Evolutionary conservation across 2,113 vertebrate species (phyloP), one percentile per base, ranked within the genome.

Genomic region (Physeter macrocephalus): DNA sequence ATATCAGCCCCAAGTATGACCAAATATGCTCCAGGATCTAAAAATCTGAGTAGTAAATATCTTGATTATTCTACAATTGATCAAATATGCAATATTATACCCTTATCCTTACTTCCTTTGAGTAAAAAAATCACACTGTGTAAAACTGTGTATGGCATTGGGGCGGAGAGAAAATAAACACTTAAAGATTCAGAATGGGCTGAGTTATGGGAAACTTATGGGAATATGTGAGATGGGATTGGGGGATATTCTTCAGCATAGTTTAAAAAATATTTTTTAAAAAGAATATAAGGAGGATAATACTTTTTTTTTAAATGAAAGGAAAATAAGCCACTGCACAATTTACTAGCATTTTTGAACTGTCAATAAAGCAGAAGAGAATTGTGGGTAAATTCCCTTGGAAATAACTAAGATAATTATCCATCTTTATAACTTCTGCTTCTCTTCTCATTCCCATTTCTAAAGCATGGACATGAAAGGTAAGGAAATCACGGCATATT

Each of bases 271-370:
- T 17, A 21, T 20, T 90, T 82, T 71, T 86, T 4, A 52, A 92
- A 93, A 57, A 64, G 31, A 72, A 71, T 84, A 14, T 39, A 88
- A 89, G 18, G 5, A 95, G 4, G 27, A 82, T 86, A 74, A 64
- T 17, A 54, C 1, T 25, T 54, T 78, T 29, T 62, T 69, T 81
- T 93, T 77, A 64, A 90, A 81, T 18, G 2, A 77, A 81, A 94
- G 6, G 59, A 87, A 93, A 96, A 52, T 46, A 93, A 88, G 23
- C 52, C 27, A 36, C 21, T 39, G 43, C 5, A 67, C 15, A 93
- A 67, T 21, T 88, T 80, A 80, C 34, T 78, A 80, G 64, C 39
- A 97, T 93, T 96, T 96, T 83, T 23, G 3, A 90, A n/a, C 43
- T 61, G 18, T 27, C 52, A 77, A 18, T 14, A 75, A 77, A 31